A percentile compares a stretch with the other conserved stretches of the same genome.
phyloP scores from a whole-genome alignment of 2,797 vertebrate species.

The Microctenopoma lineatum region DNA sequence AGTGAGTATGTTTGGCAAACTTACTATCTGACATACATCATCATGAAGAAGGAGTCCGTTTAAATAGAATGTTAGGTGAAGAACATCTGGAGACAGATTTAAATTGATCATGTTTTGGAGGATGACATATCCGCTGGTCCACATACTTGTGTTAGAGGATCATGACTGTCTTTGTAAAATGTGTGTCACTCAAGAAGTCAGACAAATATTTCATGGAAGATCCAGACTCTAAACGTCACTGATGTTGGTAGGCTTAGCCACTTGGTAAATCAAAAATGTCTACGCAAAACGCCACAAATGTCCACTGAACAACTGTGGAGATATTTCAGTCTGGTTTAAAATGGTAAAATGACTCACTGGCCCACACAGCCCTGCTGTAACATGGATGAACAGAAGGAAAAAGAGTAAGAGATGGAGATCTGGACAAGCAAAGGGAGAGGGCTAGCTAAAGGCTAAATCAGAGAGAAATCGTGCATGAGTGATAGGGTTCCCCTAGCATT shows the following conservation, averaged over 20 bases:
- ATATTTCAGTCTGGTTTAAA: conserved; percentile 9
- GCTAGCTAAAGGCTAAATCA: conserved; percentile 38
- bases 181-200: not conserved
- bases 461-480: conserved; percentile 53
- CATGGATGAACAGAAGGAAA: conserved; percentile 3
- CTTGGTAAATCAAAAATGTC: not conserved
- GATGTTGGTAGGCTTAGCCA: not conserved
- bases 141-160: no score
- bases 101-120: no score
- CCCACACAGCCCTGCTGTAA: not conserved
- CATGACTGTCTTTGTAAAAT: no score
- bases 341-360: not conserved
- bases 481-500: conserved; percentile 55
- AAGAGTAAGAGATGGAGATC: conserved; percentile 18
- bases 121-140: no score
- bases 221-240: not conserved
- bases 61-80: no score
- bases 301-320: not conserved
- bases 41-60: no score
- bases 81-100: no score
- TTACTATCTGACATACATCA: no score
- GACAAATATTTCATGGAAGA: not conserved
- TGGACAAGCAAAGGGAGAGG: conserved; percentile 4
- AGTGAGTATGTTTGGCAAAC: no score
- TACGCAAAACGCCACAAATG: not conserved